Evolutionary conservation across 2,797 vertebrate genomes (phyloP), one percentile per base, ranked within the genome.

Genomic region (Epinephelus malabaricus): DNA sequence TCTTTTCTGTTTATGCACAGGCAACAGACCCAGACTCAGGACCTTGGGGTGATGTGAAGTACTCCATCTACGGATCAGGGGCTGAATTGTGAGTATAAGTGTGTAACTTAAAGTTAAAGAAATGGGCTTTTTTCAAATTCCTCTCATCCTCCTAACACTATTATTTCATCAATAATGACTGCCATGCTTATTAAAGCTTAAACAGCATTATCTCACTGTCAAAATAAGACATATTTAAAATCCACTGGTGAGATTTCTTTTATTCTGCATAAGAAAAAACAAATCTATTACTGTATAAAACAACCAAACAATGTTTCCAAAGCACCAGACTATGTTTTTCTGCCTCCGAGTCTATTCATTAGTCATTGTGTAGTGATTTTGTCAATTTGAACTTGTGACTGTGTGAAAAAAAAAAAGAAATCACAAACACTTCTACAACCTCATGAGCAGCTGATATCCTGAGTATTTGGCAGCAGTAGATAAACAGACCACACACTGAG

Each of bases 11-110:
- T 86, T 76, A 47, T 86, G 65, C 90, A 51, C 83, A 99, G 98
- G 98, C 98, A 59, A 90, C 94, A 81, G 98, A 99, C 90, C 97
- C 97, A 84, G 98, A 99, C 85, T 98, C 98, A 5, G 98, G 97
- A 45, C 94, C 96, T 1, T 99, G 98, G 98, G 98, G 98, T 34
- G 96, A 99, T 87, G 95, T 99, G 76, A 98, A 95, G 78, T 99
- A 99, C 73, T 98, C 97, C 2, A 97, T 99, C 81, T 97, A 98
- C 12, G 98, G 98, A 69, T 95, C 96, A 6, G 97, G 97, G 79
- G 95, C 98, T 75, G 97, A 99, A 66, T 73, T 97, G 98, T 99
- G 91, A 98, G 98, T 99, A 91, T 50, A 73, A 76, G 25, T 69
- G 62, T 46, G 21, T 27, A 45, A 60, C 43, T 71, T 19, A 30